Evolutionary conservation across 1,140 invertebrate genomes (phyloP), one percentile per base, ranked within the genome.

Genomic region (Drosophila virilis): DNA sequence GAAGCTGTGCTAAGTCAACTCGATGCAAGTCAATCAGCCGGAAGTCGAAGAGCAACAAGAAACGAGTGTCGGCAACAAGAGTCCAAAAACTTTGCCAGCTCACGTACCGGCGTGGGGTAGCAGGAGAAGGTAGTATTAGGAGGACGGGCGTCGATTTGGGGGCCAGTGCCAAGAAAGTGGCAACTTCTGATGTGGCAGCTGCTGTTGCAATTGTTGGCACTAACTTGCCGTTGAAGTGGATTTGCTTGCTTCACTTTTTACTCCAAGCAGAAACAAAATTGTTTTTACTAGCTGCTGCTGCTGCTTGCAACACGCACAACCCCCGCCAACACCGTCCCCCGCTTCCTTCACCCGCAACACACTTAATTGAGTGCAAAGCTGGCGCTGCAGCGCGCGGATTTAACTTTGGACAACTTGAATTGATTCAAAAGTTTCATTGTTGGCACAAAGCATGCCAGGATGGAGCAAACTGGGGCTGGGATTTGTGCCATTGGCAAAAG

Each of bases 341-440:
- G 12, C 66, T 38, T 17, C 9, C 38, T 3, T 5, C 61, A 13
- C 10, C 35, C 22, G 10, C 59, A 76, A 84, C 80, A 80, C 78
- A 89, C 77, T 88, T 88, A 88, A 88, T 88, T 88, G 84, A 88
- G 84, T 88, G 84, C 84, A 88, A 88, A 88, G 85, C 84, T 84
- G 69, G 58, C 65, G 82, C 74, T 72, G 78, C 70, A 75, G 48
- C 55, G 79, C 69, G 69, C 70, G 68, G 84, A 88, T 89, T 88
- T 89, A 88, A 88, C 77, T 89, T 89, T 89, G 67, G 72, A 89
- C 84, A 89, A 88, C 80, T 89, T 88, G 84, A 89, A 88, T 88
- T 88, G 83, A 88, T 88, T 89, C 84, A 89, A 88, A 88, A 88
- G 79, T 88, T 88, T 79, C 84, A 83, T 88, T 88, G 76, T 89